Conservation (phyloP, 2,113 vertebrate species). For the Mohoua ochrocephala region DNA sequence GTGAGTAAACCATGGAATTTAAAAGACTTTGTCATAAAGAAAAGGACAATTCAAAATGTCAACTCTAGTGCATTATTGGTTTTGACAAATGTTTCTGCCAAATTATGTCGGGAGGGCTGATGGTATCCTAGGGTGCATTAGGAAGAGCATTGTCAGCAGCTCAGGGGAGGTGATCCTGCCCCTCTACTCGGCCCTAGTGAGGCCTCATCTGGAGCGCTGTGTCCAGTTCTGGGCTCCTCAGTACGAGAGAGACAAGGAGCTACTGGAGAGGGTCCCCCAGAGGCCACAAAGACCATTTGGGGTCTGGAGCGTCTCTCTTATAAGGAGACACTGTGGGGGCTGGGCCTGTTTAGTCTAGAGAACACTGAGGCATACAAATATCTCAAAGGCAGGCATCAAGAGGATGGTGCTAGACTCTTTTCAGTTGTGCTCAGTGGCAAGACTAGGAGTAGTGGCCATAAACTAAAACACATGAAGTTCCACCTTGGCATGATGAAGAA, state of each 20-base stretch:
- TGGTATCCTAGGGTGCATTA: background rate
- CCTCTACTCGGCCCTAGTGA: background rate
- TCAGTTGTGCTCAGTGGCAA: background rate
- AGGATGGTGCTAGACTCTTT: background rate
- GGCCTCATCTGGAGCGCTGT: rapidly evolving
- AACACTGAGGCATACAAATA: background rate
- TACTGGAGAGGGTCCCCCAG: background rate
- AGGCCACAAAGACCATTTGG: background rate
- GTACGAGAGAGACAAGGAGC: background rate
- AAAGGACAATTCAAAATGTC: background rate
- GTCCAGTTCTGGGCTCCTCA: background rate
- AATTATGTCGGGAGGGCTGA: background rate
- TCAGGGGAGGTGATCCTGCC: rapidly evolving
- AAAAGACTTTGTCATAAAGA: background rate
- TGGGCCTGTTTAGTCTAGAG: background rate
- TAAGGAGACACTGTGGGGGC: background rate
- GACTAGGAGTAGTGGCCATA: background rate
- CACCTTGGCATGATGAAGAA: rapidly evolving
- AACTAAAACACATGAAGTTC: background rate
- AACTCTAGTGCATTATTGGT: background rate
- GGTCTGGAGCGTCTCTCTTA: background rate
- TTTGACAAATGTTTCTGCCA: background rate
- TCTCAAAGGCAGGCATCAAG: background rate
- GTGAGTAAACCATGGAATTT: background rate
- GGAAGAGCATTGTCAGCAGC: background rate